These are phyloP conservation scores for Phenganax subtilis DNA, from an alignment of 92 coral and sea anemone genomes.

Conservation along the genomic window DNA sequence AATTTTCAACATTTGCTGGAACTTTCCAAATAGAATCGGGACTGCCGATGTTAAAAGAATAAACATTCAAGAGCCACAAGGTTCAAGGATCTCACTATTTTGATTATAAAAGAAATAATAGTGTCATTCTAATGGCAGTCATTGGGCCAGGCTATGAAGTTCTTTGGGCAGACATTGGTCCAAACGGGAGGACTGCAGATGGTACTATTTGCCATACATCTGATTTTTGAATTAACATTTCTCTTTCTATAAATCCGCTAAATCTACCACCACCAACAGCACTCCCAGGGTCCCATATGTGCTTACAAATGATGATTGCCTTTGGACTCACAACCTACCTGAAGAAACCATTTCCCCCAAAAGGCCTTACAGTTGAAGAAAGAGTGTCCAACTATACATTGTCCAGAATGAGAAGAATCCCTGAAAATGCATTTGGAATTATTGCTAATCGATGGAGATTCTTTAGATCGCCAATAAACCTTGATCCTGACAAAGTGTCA, in stretches of 20 bases:
- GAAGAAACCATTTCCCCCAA: slow-evolving; percentile 51
- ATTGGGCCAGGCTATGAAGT: slow-evolving; percentile 49
- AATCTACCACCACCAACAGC: slow-evolving; percentile 28
- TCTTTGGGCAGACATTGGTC: slow-evolving; percentile 52
- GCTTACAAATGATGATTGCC: slow-evolving; percentile 62
- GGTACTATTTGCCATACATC: slow-evolving; percentile 52
- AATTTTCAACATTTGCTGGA: slow-evolving; percentile 25
- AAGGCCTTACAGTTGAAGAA: slow-evolving; percentile 42
- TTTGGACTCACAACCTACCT: slow-evolving; percentile 45
- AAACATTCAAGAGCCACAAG: slow-evolving; percentile 4
- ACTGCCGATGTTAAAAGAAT: slow-evolving; percentile 26
- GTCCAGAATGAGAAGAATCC: slow-evolving; percentile 52
- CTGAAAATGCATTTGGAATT: slow-evolving; percentile 46
- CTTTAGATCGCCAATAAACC: slow-evolving; percentile 32
- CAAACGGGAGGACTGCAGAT: slow-evolving; percentile 53
- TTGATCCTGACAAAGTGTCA: slow-evolving; percentile 40
- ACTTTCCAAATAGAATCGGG: slow-evolving; percentile 50
- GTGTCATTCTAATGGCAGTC: slow-evolving; percentile 46
- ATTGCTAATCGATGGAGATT: slow-evolving; percentile 42
- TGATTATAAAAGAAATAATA: slow-evolving; percentile 48
- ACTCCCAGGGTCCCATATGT: slow-evolving; percentile 44
- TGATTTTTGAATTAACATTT: slow-evolving; percentile 40
- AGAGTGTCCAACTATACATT: slow-evolving; percentile 56
- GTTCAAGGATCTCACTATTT: slow-evolving; percentile 37
- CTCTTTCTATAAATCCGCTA: slow-evolving; percentile 37